Evolutionary conservation across 2,888 invertebrate species (phyloP).

Genomic region (Macaria notata): DNA sequence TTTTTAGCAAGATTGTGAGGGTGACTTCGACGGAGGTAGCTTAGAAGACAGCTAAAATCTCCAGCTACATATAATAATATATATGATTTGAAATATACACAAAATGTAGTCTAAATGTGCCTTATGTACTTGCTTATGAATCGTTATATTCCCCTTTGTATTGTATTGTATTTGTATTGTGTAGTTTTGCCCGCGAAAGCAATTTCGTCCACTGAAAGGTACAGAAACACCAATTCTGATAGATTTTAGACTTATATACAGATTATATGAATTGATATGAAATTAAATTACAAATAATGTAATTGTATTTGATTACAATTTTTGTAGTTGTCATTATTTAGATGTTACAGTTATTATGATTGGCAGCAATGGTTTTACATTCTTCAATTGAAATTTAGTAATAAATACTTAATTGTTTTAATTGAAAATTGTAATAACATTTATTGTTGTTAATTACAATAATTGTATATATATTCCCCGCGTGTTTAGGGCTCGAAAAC

Average conservation of each 20-base stretch:
- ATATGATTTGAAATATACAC: conserved; percentile 16
- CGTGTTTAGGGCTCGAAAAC: conserved; percentile 24
- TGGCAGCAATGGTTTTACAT: neutral
- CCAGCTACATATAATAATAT: conserved; percentile 13
- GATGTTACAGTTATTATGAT: too few species aligned
- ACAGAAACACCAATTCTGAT: conserved; percentile 72
- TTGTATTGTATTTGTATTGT: conserved; percentile 11
- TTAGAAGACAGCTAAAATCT: conserved; percentile 28
- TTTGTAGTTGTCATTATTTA: neutral
- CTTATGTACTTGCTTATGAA: conserved; percentile 40
- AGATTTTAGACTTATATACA: conserved; percentile 44
- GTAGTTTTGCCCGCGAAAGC: conserved; percentile 61
- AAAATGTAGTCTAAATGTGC: conserved; percentile 31
- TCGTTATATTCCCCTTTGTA: too few species aligned
- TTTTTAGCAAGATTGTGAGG: conserved; percentile 51
- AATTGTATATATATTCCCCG: neutral
- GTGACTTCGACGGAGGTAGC: conserved; percentile 48
- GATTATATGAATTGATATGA: neutral
- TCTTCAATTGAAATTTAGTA: too few species aligned
- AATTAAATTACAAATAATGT: conserved; percentile 13
- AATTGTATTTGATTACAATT: conserved; percentile 6
- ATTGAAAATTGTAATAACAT: too few species aligned
- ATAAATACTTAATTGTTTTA: too few species aligned
- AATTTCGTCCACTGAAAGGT: conserved; percentile 78
- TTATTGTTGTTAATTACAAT: neutral